A percentile compares a stretch with the other conserved stretches of the same genome.
Evolutionary conservation across 2,113 vertebrate genomes (phyloP).

Genomic region (Rynchops niger): DNA sequence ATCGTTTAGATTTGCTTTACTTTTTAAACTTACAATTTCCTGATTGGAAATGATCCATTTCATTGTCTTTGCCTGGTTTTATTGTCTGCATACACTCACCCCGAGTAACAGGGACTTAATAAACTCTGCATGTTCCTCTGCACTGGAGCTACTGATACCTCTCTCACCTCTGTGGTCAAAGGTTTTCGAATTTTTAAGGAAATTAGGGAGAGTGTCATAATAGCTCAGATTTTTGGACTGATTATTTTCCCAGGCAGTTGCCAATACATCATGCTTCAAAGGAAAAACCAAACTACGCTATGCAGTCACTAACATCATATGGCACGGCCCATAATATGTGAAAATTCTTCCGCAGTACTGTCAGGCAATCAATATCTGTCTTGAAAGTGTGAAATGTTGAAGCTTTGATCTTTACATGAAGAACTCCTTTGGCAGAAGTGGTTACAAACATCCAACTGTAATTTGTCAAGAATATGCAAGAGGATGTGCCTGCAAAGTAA

Average conservation of each 20-base stretch:
- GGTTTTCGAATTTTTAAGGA: not conserved
- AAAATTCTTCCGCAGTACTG: not conserved
- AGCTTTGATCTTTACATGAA: slow-evolving; percentile 46
- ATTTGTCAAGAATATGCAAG: not conserved
- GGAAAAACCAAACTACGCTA: not conserved
- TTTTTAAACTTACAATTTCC: slow-evolving; percentile 35
- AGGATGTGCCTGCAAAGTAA: not conserved
- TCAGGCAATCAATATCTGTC: slow-evolving; percentile 16
- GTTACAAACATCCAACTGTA: not conserved
- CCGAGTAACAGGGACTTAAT: not conserved
- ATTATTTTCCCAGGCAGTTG: not conserved
- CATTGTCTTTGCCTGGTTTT: slow-evolving; percentile 19
- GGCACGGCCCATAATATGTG: not conserved
- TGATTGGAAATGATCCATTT: slow-evolving; percentile 16
- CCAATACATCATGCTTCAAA: not conserved
- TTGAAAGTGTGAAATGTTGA: slow-evolving; percentile 11
- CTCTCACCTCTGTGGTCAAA: not conserved
- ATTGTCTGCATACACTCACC: not conserved
- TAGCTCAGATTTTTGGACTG: not conserved
- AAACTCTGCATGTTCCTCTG: not conserved
- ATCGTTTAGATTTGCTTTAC: not conserved
- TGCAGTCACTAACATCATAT: not conserved
- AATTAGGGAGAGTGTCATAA: not conserved
- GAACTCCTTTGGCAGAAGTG: slow-evolving; percentile 2
- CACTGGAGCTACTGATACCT: not conserved